phyloP scores from a whole-genome alignment of 1,140 invertebrate genomes.

The Venturia canescens region DNA sequence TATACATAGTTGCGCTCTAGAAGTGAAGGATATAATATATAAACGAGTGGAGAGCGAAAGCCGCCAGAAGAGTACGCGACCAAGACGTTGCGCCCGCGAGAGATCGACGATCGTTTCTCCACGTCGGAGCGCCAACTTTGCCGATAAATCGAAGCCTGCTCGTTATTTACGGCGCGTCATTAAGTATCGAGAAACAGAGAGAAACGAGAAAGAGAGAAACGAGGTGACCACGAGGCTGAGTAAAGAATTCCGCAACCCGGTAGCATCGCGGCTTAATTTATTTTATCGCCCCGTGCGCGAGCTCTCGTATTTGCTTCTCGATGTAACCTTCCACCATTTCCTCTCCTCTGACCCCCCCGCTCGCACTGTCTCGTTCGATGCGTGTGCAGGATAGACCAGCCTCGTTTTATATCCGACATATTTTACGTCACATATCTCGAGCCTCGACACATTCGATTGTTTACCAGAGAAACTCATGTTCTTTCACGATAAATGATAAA shows the following conservation, averaged over 20 bases:
- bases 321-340: constrained; percentile 1
- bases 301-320: constrained; percentile 53
- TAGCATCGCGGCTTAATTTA: constrained; percentile 68
- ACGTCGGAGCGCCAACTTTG: constrained; percentile 42
- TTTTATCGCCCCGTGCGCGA: constrained; percentile 62
- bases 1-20: constrained; percentile 27
- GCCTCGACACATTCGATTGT: neutral
- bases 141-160: constrained; percentile 63
- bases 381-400: no score
- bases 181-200: constrained; percentile 52
- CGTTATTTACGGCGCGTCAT: constrained; percentile 67
- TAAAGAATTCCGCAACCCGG: constrained; percentile 61
- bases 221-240: constrained; percentile 41
- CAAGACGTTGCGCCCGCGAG: constrained; percentile 15
- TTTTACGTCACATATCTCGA: neutral
- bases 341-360: constrained; percentile 8
- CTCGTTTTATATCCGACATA: constrained; percentile 5
- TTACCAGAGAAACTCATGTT: no score
- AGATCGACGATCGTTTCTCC: constrained; percentile 45
- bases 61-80: constrained; percentile 7
- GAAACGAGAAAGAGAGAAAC: constrained; percentile 39
- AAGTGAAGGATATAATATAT: constrained; percentile 43
- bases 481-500: neutral
- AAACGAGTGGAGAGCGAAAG: constrained; percentile 36
- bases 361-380: neutral